These are phyloP conservation scores for Oreohelix idahoensis DNA, from an alignment of 1,140 invertebrate species.

Conservation along the genomic window DNA sequence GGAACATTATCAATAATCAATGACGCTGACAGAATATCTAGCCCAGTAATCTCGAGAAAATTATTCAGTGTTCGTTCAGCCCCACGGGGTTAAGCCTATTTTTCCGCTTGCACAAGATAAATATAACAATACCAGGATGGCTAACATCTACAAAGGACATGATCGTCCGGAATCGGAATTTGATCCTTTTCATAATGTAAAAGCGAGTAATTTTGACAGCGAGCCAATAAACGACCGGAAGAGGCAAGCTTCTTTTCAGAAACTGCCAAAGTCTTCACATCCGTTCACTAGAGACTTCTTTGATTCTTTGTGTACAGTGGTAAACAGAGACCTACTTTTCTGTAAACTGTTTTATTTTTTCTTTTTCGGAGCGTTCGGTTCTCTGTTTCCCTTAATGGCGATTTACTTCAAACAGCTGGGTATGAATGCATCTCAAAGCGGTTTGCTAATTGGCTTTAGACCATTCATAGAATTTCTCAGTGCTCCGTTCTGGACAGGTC, in stretches of 20 bases:
- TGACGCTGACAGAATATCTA: no score
- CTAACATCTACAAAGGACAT: conserved; percentile 16
- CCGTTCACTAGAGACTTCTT: conserved; percentile 62
- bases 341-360: conserved; percentile 92
- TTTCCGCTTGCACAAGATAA: no score
- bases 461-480: conserved; percentile 98
- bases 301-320: conserved; percentile 63
- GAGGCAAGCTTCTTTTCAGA: conserved; percentile 44
- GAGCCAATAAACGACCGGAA: conserved; percentile 36
- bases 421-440: conserved; percentile 96
- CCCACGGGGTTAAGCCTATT: no score
- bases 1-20: no score
- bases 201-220: conserved; percentile 41
- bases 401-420: conserved; percentile 99
- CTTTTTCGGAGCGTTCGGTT: conserved; percentile 99
- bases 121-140: background rate
- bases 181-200: conserved; percentile 54
- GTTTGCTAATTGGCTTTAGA: conserved; percentile 82
- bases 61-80: no score
- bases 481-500: conserved; percentile 96
- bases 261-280: conserved; percentile 73
- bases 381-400: conserved; percentile 96
- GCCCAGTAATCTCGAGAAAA: no score
- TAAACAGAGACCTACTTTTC: conserved; percentile 68
- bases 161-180: conserved; percentile 52